phyloP scores from a whole-genome alignment of 2,888 invertebrate species.

The Amitus sp. region DNA sequence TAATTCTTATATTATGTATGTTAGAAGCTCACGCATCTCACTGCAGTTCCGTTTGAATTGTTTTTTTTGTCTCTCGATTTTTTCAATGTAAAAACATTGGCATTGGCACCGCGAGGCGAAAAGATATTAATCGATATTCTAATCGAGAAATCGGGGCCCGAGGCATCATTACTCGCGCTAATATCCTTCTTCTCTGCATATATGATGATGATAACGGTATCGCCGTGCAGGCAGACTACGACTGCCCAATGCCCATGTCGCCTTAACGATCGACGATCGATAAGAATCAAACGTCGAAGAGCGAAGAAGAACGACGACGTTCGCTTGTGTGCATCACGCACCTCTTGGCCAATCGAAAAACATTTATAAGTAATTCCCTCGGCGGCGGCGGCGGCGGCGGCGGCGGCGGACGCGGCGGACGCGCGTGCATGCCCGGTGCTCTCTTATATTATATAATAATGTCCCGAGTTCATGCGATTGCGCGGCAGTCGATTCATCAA shows the following conservation, averaged over 20 bases:
- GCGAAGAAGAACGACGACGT: too few relatives aligned
- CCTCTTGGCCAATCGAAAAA: conserved; percentile 20
- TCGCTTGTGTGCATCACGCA: conserved; percentile 33
- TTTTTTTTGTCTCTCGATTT: not conserved
- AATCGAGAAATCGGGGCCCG: conserved; percentile 54
- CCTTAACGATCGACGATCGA: conserved; percentile 43
- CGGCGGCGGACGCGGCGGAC: too few relatives aligned
- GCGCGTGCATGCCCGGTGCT: too few relatives aligned
- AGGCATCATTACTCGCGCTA: conserved; percentile 50
- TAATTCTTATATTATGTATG: not conserved
- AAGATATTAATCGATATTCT: conserved; percentile 61
- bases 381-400: too few relatives aligned
- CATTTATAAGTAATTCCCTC: too few relatives aligned
- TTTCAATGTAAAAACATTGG: conserved; percentile 5
- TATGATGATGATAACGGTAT: conserved; percentile 59
- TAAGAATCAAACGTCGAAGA: conserved; percentile 40
- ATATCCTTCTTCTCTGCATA: too few relatives aligned
- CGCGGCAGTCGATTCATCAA: too few relatives aligned
- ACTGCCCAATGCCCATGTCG: conserved; percentile 39
- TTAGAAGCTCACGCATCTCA: conserved; percentile 7
- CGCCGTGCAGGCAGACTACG: too few relatives aligned
- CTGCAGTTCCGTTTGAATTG: not conserved
- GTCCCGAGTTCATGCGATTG: too few relatives aligned
- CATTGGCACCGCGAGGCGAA: conserved; percentile 38
- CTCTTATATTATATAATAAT: too few relatives aligned